Conservation (phyloP, 2,797 vertebrate species). For the Enteromius trimaculatus region DNA sequence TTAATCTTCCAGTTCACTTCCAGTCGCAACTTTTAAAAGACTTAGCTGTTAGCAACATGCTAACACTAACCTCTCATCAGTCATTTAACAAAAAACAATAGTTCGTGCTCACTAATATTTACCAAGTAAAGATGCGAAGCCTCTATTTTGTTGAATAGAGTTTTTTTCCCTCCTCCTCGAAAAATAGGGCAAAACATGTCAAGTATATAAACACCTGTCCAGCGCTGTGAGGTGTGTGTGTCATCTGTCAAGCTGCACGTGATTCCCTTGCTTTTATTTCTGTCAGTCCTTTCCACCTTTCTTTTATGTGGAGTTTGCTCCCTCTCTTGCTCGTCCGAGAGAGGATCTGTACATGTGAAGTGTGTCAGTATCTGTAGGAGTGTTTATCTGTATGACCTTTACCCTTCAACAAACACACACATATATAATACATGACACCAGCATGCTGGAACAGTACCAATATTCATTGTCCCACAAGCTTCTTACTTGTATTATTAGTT, state of each 20-base stretch:
- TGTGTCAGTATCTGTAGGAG: slow-evolving; percentile 6
- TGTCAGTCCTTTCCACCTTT: slow-evolving; percentile 4
- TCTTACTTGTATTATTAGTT: neutral
- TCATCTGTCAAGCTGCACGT: neutral
- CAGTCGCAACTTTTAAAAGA: neutral
- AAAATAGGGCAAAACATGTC: neutral
- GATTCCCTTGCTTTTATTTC: neutral
- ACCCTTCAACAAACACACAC: neutral
- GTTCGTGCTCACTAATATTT: neutral
- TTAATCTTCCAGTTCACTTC: too few relatives aligned
- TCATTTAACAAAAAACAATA: neutral
- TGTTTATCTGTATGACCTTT: slow-evolving; percentile 10
- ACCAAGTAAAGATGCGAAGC: neutral
- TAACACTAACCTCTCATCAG: neutral
- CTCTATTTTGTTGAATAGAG: neutral
- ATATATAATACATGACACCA: neutral
- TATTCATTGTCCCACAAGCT: neutral
- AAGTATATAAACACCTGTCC: neutral
- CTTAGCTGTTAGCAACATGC: neutral
- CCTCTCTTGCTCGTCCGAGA: neutral
- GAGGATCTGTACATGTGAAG: slow-evolving; percentile 25
- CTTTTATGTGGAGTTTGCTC: slow-evolving; percentile 13
- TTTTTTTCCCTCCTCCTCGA: too few relatives aligned
- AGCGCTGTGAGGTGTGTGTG: neutral
- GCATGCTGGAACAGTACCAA: neutral